Evolutionary conservation across 1,140 invertebrate species (phyloP).

Genomic region (Zaprionus inermis): DNA sequence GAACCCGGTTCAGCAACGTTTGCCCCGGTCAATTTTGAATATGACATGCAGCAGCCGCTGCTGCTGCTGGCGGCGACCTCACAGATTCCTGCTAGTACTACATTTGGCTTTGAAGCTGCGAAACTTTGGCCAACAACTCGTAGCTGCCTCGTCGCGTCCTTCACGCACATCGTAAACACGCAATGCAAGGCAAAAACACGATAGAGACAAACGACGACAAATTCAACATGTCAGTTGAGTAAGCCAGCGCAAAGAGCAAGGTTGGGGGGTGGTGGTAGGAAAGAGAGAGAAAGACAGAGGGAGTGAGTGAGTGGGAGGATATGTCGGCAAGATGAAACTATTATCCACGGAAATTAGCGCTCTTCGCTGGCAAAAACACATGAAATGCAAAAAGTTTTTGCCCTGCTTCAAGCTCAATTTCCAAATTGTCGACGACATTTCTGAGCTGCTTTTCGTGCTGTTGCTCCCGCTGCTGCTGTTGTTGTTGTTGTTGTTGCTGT

Average conservation of each 20-base stretch:
- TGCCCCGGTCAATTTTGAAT: conserved; percentile 76
- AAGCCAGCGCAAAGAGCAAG: conserved; percentile 22
- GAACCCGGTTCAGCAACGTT: conserved; percentile 4
- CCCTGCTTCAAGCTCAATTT: conserved; percentile 66
- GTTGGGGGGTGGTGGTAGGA: not conserved
- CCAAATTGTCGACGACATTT: conserved; percentile 74
- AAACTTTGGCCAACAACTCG: conserved; percentile 65
- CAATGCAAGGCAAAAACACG: conserved; percentile 61
- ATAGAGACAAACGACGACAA: conserved; percentile 67
- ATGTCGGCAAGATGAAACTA: conserved; percentile 67
- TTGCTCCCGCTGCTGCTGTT: conserved; percentile 25
- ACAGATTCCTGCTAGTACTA: conserved; percentile 46
- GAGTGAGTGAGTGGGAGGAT: not conserved
- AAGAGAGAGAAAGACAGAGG: not conserved
- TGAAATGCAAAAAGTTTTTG: conserved; percentile 73
- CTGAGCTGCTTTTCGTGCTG: conserved; percentile 23
- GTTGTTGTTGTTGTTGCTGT: conserved; percentile 30
- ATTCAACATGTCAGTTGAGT: conserved; percentile 66
- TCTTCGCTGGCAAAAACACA: conserved; percentile 72
- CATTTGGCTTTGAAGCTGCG: conserved; percentile 57
- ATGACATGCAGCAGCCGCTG: conserved; percentile 47
- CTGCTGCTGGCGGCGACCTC: conserved; percentile 24
- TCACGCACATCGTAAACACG: conserved; percentile 66
- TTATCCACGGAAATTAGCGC: conserved; percentile 79
- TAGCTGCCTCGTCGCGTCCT: conserved; percentile 43